Evolutionary conservation across 1,140 invertebrate genomes (phyloP).

Genomic region (Planococcus citri): DNA sequence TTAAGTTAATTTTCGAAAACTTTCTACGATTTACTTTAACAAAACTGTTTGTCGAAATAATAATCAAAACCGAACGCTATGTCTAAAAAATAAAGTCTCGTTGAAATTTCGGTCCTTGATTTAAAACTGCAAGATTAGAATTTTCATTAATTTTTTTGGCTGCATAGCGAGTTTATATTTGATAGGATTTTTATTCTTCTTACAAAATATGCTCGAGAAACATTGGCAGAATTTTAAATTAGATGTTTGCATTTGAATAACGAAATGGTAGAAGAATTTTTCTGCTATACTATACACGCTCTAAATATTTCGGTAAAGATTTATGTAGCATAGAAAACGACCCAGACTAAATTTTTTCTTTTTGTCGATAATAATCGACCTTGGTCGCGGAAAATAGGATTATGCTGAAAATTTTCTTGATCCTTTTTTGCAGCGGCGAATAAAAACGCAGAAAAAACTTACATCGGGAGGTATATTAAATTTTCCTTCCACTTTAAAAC

Average conservation of each 20-base stretch:
- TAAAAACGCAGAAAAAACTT: not conserved
- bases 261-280: not conserved
- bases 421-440: not conserved
- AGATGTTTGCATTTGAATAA: constrained; percentile 3
- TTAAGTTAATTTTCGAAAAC: constrained; percentile 13
- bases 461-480: not conserved
- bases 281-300: not conserved
- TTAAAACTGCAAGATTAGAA: not conserved
- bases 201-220: not conserved
- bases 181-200: not conserved
- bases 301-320: constrained; percentile 13
- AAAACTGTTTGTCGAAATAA: constrained; percentile 13
- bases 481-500: not conserved
- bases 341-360: constrained; percentile 2
- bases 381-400: not conserved
- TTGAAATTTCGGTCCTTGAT: not conserved
- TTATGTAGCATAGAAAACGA: constrained; percentile 13
- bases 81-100: constrained; percentile 7
- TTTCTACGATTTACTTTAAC: not conserved
- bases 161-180: not conserved
- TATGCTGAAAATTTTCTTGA: constrained; percentile 5
- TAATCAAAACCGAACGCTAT: constrained; percentile 8
- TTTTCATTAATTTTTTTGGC: not conserved
- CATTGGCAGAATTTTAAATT: not conserved
- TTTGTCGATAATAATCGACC: constrained; percentile 15